Conservation (phyloP, 1,140 invertebrate species). For the Drosophila sechellia region DNA sequence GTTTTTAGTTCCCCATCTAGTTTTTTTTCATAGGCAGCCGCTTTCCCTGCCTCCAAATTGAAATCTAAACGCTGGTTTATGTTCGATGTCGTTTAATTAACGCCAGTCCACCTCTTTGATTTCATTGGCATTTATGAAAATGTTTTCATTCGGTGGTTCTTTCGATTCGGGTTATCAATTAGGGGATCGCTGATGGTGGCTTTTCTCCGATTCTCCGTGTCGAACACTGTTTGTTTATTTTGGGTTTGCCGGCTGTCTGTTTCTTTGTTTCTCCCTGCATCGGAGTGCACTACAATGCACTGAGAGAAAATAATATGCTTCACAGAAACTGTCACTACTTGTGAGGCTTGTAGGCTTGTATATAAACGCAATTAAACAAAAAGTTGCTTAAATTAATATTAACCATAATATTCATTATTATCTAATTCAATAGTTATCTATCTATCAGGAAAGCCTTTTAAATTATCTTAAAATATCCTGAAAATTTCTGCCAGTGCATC, state of each 20-base stretch:
- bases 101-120: constrained; percentile 36
- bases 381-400: no score
- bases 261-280: constrained; percentile 25
- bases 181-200: constrained; percentile 43
- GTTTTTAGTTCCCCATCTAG: neutral
- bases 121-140: constrained; percentile 75
- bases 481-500: constrained; percentile 7
- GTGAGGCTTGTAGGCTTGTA: no score
- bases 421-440: no score
- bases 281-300: constrained; percentile 24
- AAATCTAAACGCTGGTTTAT: constrained; percentile 78
- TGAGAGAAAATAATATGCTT: neutral
- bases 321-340: no score
- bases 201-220: constrained; percentile 16
- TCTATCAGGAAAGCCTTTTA: no score
- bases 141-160: constrained; percentile 66
- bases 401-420: no score
- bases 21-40: constrained; percentile 1
- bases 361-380: no score
- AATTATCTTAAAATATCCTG: no score
- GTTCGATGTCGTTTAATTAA: constrained; percentile 75
- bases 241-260: constrained; percentile 13
- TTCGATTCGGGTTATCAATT: constrained; percentile 37
- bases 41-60: constrained; percentile 54
- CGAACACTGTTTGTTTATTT: constrained; percentile 27